Evolutionary conservation across 2,888 invertebrate genomes (phyloP).

Genomic region (Cephus rjabovi): DNA sequence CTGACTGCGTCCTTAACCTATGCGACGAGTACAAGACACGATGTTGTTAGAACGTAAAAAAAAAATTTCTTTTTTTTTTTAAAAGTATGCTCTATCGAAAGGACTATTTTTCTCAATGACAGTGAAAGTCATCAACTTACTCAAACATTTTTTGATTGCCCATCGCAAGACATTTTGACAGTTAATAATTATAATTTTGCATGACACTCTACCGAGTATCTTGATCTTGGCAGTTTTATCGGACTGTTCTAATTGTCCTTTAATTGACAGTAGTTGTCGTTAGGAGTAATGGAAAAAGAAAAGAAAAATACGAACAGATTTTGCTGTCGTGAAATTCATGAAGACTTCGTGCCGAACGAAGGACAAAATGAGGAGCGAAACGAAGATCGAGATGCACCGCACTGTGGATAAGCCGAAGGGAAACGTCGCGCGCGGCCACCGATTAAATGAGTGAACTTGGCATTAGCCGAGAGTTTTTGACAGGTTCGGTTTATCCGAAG

Average conservation of each 20-base stretch:
- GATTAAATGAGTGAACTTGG: constrained; percentile 15
- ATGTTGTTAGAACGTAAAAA: neutral
- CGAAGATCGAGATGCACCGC: neutral
- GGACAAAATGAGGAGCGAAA: neutral
- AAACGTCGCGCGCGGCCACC: constrained; percentile 4
- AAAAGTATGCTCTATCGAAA: neutral
- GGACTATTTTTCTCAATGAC: neutral
- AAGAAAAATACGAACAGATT: neutral
- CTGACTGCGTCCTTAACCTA: neutral
- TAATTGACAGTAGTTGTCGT: neutral
- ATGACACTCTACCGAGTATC: neutral
- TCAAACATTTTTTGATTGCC: too few relatives aligned
- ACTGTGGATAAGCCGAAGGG: neutral
- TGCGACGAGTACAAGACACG: neutral
- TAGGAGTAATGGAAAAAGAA: neutral
- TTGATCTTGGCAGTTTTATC: neutral
- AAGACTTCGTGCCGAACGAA: neutral
- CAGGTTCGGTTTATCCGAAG: neutral
- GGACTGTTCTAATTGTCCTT: neutral
- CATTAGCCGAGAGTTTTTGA: constrained; percentile 17
- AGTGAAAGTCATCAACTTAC: too few relatives aligned
- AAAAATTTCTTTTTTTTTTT: neutral
- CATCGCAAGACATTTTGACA: neutral
- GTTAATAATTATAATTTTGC: neutral
- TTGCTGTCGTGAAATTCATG: neutral